Base-by-base conservation (phyloP, 2,888 invertebrate species). In the Apodemia mormo region DNA sequence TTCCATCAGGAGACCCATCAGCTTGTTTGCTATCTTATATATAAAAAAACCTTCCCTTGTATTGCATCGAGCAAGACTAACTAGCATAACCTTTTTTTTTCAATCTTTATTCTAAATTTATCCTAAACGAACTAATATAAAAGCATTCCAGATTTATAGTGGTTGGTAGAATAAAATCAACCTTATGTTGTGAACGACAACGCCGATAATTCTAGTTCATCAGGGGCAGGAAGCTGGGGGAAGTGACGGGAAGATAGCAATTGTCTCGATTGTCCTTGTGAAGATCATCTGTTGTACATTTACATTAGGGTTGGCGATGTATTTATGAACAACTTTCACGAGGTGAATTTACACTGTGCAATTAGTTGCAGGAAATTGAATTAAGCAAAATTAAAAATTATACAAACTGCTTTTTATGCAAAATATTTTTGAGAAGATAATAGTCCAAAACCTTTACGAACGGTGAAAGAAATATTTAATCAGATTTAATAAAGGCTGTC, bases 211-310 rank as follows among this genome's bases (percentile, higher is more conserved):
- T 68, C 58, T 61, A 14, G 33, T 14, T 33, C n/a, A 61, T 61
- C 61, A n/a, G 71, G 73, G 76, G 78, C 81, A 87, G 85, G 89
- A 87, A 87, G 79, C 76, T 74, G 85, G 86, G 89, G 78, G 79
- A 78, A 78, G 76, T 73, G 81, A 81, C 91, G 91, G 91, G 91
- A 92, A 86, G 88, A 78, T 73, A 78, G 77, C 89, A 89, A 90
- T 92, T 90, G 90, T 79, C 79, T 79, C 81, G 79, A 82, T 83
- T 84, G 89, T 88, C 90, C 91, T 91, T 90, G 89, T 77, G 74
- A 73, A 81, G 85, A 85, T 84, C 86, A 87, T 89, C 87, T 87
- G 86, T 86, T 81, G 75, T 73, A 69, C 68, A 54, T 58, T 58
- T 67, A 56, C 67, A 67, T 43, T 67, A 54, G 67, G 58, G 58